These are phyloP conservation scores for Crocodylus rhombifer DNA, from an alignment of 2,797 vertebrate species.

Conservation along the genomic window DNA sequence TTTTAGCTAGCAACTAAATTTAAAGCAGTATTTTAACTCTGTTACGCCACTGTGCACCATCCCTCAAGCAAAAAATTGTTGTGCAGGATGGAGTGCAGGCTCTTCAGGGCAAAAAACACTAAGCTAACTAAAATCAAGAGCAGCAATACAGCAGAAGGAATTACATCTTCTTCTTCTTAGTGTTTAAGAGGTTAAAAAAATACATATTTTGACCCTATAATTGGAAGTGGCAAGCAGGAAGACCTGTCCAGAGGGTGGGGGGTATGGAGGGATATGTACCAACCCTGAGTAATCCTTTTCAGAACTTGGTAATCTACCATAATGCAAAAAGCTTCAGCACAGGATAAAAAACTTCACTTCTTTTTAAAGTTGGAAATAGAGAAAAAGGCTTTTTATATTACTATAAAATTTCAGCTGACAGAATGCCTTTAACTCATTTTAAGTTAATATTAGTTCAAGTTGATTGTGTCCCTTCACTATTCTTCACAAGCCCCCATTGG, in stretches of 20 bases:
- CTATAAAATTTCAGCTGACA: neutral
- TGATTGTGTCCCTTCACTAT: neutral
- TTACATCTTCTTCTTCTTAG: neutral
- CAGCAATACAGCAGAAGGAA: neutral
- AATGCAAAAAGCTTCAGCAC: neutral
- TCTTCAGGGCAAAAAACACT: neutral
- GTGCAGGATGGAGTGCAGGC: neutral
- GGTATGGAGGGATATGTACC: neutral
- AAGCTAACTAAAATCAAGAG: neutral
- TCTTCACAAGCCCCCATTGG: neutral
- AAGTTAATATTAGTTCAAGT: neutral
- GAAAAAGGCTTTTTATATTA: neutral
- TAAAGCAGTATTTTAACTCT: constrained; percentile 1
- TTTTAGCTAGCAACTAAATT: neutral
- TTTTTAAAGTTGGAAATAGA: neutral
- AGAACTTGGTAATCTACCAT: neutral
- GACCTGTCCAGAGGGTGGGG: neutral
- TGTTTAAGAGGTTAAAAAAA: neutral
- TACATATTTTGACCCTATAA: neutral
- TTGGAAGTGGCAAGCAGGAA: neutral
- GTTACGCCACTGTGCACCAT: neutral
- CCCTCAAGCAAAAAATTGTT: neutral
- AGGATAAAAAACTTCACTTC: neutral
- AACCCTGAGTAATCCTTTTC: neutral
- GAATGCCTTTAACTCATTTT: neutral